Percentiles rank a stretch among this genome's conserved stretches.
These are phyloP conservation scores for Dreissena rostriformis DNA, from an alignment of 1,140 invertebrate species.

Conservation along the genomic window DNA sequence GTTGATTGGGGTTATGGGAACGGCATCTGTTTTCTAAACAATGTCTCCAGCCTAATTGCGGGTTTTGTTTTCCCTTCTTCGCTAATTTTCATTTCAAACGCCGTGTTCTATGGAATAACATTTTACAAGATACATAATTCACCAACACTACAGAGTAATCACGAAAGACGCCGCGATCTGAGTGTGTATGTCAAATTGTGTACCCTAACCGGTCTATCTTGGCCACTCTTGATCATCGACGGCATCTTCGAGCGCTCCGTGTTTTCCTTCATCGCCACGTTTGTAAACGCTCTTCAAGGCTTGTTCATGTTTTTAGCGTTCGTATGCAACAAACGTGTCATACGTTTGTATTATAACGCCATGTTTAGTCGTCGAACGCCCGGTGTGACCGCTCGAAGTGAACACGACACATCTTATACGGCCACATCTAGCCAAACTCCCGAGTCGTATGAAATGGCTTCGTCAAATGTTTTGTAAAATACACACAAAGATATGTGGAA, in stretches of 20 bases:
- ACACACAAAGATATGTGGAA: no score
- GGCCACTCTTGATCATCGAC: constrained; percentile 36
- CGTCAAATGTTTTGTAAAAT: no score
- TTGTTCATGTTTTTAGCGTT: constrained; percentile 43
- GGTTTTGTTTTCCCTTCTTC: constrained; percentile 17
- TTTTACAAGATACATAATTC: constrained; percentile 28
- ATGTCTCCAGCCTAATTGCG: background rate
- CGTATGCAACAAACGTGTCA: constrained; percentile 35
- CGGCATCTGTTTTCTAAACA: constrained; percentile 18
- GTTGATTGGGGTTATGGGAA: constrained; percentile 31
- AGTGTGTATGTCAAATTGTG: constrained; percentile 40
- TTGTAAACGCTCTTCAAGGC: constrained; percentile 31
- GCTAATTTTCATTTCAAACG: constrained; percentile 13
- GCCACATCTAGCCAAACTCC: no score
- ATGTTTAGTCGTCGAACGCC: no score
- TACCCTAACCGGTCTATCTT: constrained; percentile 30
- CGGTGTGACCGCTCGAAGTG: no score
- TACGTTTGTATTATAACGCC: background rate
- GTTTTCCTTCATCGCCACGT: constrained; percentile 17
- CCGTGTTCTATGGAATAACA: constrained; percentile 9
- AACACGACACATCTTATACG: no score
- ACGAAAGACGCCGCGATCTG: background rate
- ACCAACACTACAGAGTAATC: constrained; percentile 18
- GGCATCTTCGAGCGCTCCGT: constrained; percentile 5
- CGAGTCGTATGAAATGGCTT: no score